phyloP scores from a whole-genome alignment of 2,888 invertebrate species.

The Gisinianus flammeolus region DNA sequence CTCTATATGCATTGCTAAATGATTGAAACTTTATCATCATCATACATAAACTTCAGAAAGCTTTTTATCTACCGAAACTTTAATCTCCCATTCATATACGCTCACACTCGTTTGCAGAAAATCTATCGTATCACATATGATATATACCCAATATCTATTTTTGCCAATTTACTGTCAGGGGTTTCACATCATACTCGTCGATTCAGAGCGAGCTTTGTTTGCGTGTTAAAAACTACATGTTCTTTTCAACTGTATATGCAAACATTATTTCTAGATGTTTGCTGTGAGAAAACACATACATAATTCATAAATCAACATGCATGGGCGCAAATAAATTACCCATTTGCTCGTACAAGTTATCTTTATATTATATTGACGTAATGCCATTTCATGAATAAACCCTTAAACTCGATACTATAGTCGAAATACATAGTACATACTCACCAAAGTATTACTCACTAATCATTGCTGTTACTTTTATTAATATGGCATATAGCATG shows the following conservation, averaged over 20 bases:
- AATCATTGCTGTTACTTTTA: neutral
- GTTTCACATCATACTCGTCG: too few relatives aligned
- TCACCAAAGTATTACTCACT: neutral
- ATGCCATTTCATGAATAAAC: neutral
- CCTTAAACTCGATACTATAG: neutral
- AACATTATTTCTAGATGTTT: neutral
- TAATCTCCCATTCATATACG: conserved; percentile 17
- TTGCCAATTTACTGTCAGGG: neutral
- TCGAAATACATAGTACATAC: too few relatives aligned
- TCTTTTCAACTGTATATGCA: too few relatives aligned
- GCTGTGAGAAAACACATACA: neutral
- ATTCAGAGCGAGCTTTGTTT: neutral
- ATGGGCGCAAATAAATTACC: conserved; percentile 20
- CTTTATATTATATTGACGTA: neutral
- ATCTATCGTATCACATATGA: neutral
- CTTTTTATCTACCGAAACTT: conserved; percentile 6
- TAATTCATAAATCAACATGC: conserved; percentile 28
- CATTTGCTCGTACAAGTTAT: neutral
- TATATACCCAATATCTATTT: neutral
- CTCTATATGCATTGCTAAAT: neutral
- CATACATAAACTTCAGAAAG: neutral
- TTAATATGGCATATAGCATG: neutral
- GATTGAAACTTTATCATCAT: conserved; percentile 10
- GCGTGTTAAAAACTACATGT: neutral
- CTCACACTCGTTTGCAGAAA: too few relatives aligned